Percentiles rank a stretch among this genome's conserved stretches.
Evolutionary conservation across 2,888 invertebrate genomes (phyloP).

Genomic region (Torymus auratus): DNA sequence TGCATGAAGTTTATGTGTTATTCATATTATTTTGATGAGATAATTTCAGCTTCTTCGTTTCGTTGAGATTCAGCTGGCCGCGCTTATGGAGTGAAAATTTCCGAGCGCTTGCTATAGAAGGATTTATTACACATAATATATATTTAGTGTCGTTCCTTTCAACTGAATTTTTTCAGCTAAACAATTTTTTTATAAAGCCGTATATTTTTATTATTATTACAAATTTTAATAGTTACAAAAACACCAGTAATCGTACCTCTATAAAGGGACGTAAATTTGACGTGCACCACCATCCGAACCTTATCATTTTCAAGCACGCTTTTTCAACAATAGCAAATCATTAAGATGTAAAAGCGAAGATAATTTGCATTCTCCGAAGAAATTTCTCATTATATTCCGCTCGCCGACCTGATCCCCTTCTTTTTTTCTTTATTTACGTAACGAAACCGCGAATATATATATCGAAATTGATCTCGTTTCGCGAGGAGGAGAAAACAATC

Average conservation of each 20-base stretch:
- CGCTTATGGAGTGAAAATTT: background rate
- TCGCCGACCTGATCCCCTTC: background rate
- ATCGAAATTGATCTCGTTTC: conserved; percentile 50
- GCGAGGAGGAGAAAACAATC: conserved; percentile 45
- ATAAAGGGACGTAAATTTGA: too few relatives aligned
- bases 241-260: too few relatives aligned
- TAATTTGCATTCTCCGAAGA: conserved; percentile 47
- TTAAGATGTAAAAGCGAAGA: conserved; percentile 51
- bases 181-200: too few relatives aligned
- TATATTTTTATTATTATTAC: too few relatives aligned
- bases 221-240: too few relatives aligned
- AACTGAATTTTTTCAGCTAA: too few relatives aligned
- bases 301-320: too few relatives aligned
- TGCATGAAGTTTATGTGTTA: conserved; percentile 38
- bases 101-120: background rate
- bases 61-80: too few relatives aligned
- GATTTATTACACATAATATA: too few relatives aligned
- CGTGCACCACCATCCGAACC: too few relatives aligned
- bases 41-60: conserved; percentile 23
- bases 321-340: conserved; percentile 29
- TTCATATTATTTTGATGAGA: conserved; percentile 53
- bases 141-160: too few relatives aligned
- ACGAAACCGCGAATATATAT: conserved; percentile 13
- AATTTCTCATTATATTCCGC: conserved; percentile 51
- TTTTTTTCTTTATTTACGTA: conserved; percentile 33